Base-by-base conservation (phyloP, 2,888 invertebrate species). In the Hypomecis atomaria region DNA sequence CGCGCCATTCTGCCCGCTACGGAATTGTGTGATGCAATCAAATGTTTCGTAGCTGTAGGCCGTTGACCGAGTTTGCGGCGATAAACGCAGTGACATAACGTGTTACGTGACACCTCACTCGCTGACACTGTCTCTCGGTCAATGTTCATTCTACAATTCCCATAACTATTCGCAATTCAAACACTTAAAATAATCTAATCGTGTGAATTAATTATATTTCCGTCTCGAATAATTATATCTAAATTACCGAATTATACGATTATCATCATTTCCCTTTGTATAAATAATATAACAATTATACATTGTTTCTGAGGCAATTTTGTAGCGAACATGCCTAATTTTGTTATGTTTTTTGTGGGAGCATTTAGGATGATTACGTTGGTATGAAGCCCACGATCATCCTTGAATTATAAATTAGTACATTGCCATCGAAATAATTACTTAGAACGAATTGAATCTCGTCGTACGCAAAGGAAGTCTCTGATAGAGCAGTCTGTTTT, bases 401-500 rank as follows among this genome's bases (percentile, higher is more conserved):
- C 76, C 73, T 79, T 78, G 76, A 77, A 81, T 78, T 78, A 74
- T 73, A 77, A 79, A 79, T 79, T 78, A 78, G 71, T 78, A 77
- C 71, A 76, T n/a, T 74, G 74, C 69, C 62, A 74, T 78, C 66
- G 68, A 72, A 76, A 77, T 78, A 80, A 81, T 82, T 82, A 78
- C 78, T 79, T 76, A 81, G 80, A 85, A 80, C 78, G 77, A 82
- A 81, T 82, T 78, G 76, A 78, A 83, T 82, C 82, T 72, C 74
- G 69, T 75, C 82, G 72, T 78, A 78, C 78, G 79, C 78, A 72
- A 78, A 81, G 79, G 78, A 84, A 86, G 80, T 82, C 79, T 85
- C 81, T 85, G 87, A 86, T 88, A 88, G 84, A 87, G 85, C 78
- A 78, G 78, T 87, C 83, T 87, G 88, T 88, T 88, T 89, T 85